Evolutionary conservation across 2,888 invertebrate genomes (phyloP).

Genomic region (Sisyra nigra): DNA sequence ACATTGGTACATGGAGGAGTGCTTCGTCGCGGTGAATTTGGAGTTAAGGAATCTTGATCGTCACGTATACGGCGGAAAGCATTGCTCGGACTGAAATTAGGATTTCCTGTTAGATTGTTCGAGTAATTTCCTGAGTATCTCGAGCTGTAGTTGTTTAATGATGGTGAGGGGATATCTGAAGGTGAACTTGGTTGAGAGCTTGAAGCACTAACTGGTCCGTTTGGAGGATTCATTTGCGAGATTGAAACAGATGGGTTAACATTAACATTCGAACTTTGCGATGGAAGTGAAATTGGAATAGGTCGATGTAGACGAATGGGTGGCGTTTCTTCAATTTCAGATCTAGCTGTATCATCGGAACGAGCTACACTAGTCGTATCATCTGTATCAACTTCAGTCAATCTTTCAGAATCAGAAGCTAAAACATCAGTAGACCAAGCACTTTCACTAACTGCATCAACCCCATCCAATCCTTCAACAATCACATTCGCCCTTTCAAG

Average conservation of each 20-base stretch:
- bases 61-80: slow-evolving; percentile 25
- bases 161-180: slow-evolving; percentile 17
- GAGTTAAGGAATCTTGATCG: slow-evolving; percentile 21
- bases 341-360: slow-evolving; percentile 59
- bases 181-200: slow-evolving; percentile 15
- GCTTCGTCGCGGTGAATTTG: slow-evolving; percentile 16
- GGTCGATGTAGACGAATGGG: slow-evolving; percentile 13
- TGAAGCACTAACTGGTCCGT: slow-evolving; percentile 9
- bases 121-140: not conserved
- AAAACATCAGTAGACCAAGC: slow-evolving; percentile 97
- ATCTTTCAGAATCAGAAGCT: slow-evolving; percentile 79
- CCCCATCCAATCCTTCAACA: slow-evolving; percentile 38
- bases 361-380: slow-evolving; percentile 49
- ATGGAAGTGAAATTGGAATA: slow-evolving; percentile 7
- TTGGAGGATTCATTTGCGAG: slow-evolving; percentile 3
- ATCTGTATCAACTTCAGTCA: slow-evolving; percentile 70
- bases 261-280: not conserved
- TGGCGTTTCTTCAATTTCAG: slow-evolving; percentile 33
- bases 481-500: slow-evolving; percentile 12
- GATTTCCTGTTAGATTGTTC: not conserved
- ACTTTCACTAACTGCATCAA: slow-evolving; percentile 86
- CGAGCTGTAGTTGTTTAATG: not conserved
- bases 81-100: slow-evolving; percentile 5
- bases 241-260: not conserved
- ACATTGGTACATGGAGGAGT: slow-evolving; percentile 21